Evolutionary conservation across 2,888 invertebrate genomes (phyloP).

Genomic region (Carabus problematicus): DNA sequence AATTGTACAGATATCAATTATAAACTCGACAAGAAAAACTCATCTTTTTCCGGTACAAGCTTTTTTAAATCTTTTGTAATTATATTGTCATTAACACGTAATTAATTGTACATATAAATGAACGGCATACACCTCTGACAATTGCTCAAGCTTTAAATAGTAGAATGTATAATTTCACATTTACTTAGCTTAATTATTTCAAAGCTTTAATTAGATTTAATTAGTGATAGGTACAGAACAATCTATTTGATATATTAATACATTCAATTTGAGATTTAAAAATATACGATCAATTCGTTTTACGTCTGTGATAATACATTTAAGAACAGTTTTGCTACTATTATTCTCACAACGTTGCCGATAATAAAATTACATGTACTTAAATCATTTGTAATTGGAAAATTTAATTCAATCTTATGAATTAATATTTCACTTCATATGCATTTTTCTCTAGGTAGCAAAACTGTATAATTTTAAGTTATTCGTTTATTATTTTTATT

Average conservation of each 20-base stretch:
- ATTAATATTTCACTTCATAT: neutral
- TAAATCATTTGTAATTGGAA: neutral
- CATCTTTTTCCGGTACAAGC: too few species aligned
- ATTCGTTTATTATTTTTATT: slow-evolving; percentile 22
- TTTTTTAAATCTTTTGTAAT: neutral
- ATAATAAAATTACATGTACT: neutral
- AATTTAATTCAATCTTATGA: neutral
- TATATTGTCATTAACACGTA: neutral
- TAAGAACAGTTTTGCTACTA: slow-evolving; percentile 21
- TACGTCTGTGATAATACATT: slow-evolving; percentile 21
- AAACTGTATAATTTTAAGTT: slow-evolving; percentile 13
- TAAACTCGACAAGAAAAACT: too few species aligned
- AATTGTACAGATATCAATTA: too few species aligned
- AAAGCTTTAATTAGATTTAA: slow-evolving; percentile 36
- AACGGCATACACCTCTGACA: slow-evolving; percentile 52
- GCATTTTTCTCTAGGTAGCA: slow-evolving; percentile 20
- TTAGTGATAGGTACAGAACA: slow-evolving; percentile 4
- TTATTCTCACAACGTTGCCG: neutral
- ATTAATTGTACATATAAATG: slow-evolving; percentile 36
- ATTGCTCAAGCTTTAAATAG: slow-evolving; percentile 59
- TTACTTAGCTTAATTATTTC: slow-evolving; percentile 15
- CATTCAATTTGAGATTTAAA: slow-evolving; percentile 15
- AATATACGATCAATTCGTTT: neutral
- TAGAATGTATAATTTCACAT: slow-evolving; percentile 26
- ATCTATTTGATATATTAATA: slow-evolving; percentile 13